Evolutionary conservation across 92 coral and sea anemone genomes (phyloP).

Genomic region (Diadumene lineata): DNA sequence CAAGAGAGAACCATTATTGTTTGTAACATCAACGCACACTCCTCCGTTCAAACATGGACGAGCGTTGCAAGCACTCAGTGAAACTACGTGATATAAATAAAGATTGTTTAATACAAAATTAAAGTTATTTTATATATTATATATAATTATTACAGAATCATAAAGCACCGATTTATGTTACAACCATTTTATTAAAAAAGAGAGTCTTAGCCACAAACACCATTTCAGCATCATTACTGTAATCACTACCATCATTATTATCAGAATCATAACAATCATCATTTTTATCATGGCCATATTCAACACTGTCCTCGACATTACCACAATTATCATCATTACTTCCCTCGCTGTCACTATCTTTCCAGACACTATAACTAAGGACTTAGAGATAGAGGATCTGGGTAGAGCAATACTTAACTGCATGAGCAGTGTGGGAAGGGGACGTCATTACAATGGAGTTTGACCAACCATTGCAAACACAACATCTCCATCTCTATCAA

Average conservation of each 20-base stretch:
- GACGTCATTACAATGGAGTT: no score
- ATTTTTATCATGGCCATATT: not conserved
- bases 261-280: not conserved
- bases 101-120: no score
- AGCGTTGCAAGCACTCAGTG: slow-evolving; percentile 69
- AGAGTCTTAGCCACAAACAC: not conserved
- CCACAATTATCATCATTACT: not conserved
- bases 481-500: not conserved
- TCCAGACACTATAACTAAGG: no score
- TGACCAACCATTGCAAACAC: not conserved
- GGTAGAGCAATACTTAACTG: no score
- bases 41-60: slow-evolving; percentile 84
- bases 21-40: slow-evolving; percentile 77
- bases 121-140: no score
- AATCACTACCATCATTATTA: not conserved
- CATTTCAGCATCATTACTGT: not conserved
- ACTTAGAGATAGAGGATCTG: no score
- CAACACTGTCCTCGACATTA: not conserved
- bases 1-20: slow-evolving; percentile 64
- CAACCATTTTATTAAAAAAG: slow-evolving; percentile 10
- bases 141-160: no score
- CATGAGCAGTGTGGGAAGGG: no score
- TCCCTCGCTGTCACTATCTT: no score
- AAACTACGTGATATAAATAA: no score
- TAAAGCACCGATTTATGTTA: no score